Evolutionary conservation across 1,140 invertebrate species (phyloP).

Genomic region (Archivesica marissinica): DNA sequence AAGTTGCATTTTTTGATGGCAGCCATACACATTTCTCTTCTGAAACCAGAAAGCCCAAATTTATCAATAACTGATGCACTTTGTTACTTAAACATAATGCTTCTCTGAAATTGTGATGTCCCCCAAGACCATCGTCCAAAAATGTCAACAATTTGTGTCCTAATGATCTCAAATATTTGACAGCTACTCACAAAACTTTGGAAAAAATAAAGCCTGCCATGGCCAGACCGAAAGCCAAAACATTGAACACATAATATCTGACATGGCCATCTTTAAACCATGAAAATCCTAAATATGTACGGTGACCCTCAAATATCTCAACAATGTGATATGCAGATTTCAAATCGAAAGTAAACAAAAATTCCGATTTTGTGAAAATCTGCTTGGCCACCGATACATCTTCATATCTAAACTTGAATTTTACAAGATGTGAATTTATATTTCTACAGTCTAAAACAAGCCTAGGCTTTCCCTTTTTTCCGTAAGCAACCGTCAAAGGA

Average conservation of each 20-base stretch:
- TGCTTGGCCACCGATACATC: background rate
- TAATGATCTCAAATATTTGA: background rate
- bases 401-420: constrained; percentile 57
- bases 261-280: background rate
- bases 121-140: constrained; percentile 41
- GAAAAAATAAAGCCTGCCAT: constrained; percentile 18
- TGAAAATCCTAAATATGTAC: background rate
- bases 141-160: constrained; percentile 36
- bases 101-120: background rate
- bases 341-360: constrained; percentile 37
- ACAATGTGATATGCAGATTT: constrained; percentile 59
- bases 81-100: background rate
- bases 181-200: constrained; percentile 4
- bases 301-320: background rate
- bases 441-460: constrained; percentile 57
- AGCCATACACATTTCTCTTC: background rate
- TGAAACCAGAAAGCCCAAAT: background rate
- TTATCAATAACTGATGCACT: background rate
- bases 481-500: constrained; percentile 28
- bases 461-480: constrained; percentile 7
- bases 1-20: background rate
- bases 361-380: constrained; percentile 24
- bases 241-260: background rate
- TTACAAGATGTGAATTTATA: constrained; percentile 39
- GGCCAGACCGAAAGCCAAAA: background rate